Evolutionary conservation across 2,113 vertebrate species (phyloP).

Genomic region (Dromas ardeola): DNA sequence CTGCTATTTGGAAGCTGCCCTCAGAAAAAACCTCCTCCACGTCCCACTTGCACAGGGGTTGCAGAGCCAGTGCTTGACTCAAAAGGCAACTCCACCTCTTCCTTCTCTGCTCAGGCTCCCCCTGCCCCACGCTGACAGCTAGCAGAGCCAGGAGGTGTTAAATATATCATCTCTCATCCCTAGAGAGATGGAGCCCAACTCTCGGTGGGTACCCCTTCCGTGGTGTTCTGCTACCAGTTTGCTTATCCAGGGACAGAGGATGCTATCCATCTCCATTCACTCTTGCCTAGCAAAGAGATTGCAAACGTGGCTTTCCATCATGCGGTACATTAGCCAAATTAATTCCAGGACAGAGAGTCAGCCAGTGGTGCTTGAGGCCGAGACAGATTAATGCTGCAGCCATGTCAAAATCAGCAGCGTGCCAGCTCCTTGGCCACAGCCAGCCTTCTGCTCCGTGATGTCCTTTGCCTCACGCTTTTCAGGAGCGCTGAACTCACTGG

Average conservation of each 20-base stretch:
- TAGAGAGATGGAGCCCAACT: neutral
- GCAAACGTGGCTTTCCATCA: neutral
- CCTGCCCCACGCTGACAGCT: neutral
- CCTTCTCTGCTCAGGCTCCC: neutral
- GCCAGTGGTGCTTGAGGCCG: neutral
- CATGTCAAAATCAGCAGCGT: neutral
- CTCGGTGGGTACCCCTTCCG: neutral
- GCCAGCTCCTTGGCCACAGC: neutral
- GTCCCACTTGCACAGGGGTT: neutral
- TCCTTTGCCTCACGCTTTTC: neutral
- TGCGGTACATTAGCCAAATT: neutral
- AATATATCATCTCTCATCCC: neutral
- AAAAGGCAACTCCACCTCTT: neutral
- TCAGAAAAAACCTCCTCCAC: neutral
- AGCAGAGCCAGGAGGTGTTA: neutral
- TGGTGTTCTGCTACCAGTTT: neutral
- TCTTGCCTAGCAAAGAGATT: neutral
- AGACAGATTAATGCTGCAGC: neutral
- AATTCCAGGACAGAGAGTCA: neutral
- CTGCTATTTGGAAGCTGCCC: neutral
- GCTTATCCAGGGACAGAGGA: neutral
- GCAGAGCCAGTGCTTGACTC: neutral
- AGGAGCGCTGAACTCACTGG: neutral
- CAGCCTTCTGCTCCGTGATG: neutral
- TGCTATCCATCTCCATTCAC: neutral